Base-by-base conservation (phyloP, 2,888 invertebrate species). In the Orthosia cruda region DNA sequence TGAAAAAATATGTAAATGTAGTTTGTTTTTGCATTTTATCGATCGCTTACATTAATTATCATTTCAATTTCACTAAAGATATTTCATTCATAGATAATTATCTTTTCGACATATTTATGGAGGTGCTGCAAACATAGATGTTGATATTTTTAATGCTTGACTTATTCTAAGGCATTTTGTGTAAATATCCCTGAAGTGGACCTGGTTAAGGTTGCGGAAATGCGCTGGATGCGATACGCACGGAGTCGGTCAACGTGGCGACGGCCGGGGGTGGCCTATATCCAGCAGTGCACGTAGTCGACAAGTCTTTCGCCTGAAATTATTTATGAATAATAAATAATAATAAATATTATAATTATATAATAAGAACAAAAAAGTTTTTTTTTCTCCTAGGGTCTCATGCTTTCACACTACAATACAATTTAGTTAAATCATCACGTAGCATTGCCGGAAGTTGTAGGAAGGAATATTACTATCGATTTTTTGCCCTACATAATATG, bases 31-130 rank as follows among this genome's bases (percentile, higher is more conserved):
- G 7, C 71, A 55, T 54, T 70, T 32, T 18, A 64, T 59, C 40
- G 52, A 78, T 78, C 59, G 58, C 74, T 70, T 49, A 20, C 58
- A 45, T 64, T 23, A 9, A 52, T 83, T 49, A 61, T 58, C 18
- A 49, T 71, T 83, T 71, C 40, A 74, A 54, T 82, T 82, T 72
- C 82, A 79, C 84, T 67, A 16, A 63, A 71, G 47, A 74, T 70
- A 75, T 65, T 65, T 76, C 55, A 63, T 18, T 73, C 68, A 67
- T 54, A 61, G 55, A 71, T 72, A 15, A 47, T 49, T n/a, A 84
- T 72, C 63, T 58, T 67, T 61, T 40, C 3, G 57, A 67, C 65
- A 63, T 83, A 47, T 72, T 67, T 65, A 68, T 45, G 26, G 12
- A 61, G 40, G n/a, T n/a, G 16, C 12, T 50, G 13, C 11, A 65